Evolutionary conservation across 2,113 vertebrate genomes (phyloP).

Genomic region (Leptodactylus fuscus): DNA sequence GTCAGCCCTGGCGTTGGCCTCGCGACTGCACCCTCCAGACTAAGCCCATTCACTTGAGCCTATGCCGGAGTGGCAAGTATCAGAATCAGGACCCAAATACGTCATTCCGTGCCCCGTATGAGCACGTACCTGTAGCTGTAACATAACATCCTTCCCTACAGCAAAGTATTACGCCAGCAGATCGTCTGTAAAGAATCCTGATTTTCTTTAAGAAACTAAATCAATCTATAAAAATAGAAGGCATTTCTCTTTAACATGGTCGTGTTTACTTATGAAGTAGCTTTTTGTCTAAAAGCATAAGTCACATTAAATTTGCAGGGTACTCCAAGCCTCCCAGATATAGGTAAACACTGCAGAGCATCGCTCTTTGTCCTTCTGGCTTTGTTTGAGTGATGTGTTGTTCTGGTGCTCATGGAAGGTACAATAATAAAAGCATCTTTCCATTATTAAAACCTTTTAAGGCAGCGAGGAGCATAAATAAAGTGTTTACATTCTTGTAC

Average conservation of each 20-base stretch:
- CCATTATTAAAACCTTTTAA: conserved; percentile 55
- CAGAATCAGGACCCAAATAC: no score
- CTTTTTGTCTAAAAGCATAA: conserved; percentile 37
- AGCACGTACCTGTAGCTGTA: no score
- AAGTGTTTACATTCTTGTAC: conserved; percentile 19
- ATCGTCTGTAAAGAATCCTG: no score
- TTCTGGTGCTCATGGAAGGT: not conserved
- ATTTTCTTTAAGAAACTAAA: not conserved
- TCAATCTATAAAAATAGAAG: not conserved
- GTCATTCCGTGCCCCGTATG: no score
- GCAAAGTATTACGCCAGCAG: no score
- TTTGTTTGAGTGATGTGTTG: conserved; percentile 49
- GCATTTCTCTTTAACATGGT: not conserved
- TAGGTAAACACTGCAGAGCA: conserved; percentile 26
- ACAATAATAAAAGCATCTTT: conserved; percentile 46
- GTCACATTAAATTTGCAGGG: conserved; percentile 12
- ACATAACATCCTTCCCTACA: no score
- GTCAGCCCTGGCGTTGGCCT: no score
- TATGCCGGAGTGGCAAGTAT: no score
- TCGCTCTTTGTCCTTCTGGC: conserved; percentile 29
- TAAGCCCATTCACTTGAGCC: no score
- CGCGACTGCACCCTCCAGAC: no score
- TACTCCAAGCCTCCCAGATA: conserved; percentile 8
- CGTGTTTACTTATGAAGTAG: conserved; percentile 35
- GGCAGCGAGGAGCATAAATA: conserved; percentile 34